Evolutionary conservation across 1,140 invertebrate genomes (phyloP), one percentile per base, ranked within the genome.

Genomic region (Drosophila ananassae): DNA sequence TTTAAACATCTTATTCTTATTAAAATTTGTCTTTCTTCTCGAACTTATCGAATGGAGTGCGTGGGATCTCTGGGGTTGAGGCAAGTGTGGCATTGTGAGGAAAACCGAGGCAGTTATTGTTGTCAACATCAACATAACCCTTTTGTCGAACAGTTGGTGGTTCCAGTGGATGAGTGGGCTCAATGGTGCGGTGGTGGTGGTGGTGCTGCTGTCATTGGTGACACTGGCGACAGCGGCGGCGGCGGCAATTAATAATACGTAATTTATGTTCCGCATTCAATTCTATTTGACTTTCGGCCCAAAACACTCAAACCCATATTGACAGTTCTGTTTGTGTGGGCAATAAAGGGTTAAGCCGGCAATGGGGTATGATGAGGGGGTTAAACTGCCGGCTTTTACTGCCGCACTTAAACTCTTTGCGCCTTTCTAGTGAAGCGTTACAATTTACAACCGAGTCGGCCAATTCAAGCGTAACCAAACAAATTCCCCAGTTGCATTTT

Each of bases 211-310:
- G 66, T 52, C 69, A 51, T 32, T 75, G 72, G 72, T 53, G 51
- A 76, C 62, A 52, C 46, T 59, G 73, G 61, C 57, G 69, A 69
- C 82, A 52, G 41, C 50, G 57, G 10, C 32, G 10, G 53, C 76
- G 67, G 67, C 73, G 28, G 83, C 82, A 87, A 87, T 89, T 87
- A 89, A 87, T 89, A 89, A 87, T 89, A 79, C 79, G 75, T 87
- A 87, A 87, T 87, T 89, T 87, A 87, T 87, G 83, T 62, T 82
- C 59, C 61, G 74, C 82, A 85, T 85, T 85, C 79, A 66, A 68
- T 62, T 79, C 47, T 67, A 82, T 82, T 89, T 87, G 83, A 79
- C 82, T 85, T 77, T 78, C 56, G 61, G 74, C 78, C 81, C 77
- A 68, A 74, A 77, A 76, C 77, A 84, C 81, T 85, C 69, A 73